Evolutionary conservation across 2,113 vertebrate genomes (phyloP).

Genomic region (Pseudonaja textilis): DNA sequence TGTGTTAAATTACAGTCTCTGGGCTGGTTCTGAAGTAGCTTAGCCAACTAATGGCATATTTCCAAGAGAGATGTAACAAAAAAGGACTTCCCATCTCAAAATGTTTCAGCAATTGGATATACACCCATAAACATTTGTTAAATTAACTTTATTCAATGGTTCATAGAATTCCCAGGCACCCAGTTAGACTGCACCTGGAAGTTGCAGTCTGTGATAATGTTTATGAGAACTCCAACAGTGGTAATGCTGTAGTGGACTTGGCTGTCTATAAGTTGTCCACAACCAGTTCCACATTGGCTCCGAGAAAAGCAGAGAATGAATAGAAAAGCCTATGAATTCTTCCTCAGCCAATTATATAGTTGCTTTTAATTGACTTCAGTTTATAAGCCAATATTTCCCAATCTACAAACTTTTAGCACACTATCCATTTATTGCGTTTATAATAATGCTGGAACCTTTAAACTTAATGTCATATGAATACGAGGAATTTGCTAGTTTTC

Average conservation of each 20-base stretch:
- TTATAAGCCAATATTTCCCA: background rate
- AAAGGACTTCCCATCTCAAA: background rate
- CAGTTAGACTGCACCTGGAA: background rate
- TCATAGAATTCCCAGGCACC: background rate
- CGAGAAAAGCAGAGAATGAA: background rate
- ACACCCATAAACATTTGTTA: background rate
- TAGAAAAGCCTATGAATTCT: background rate
- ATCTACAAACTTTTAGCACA: background rate
- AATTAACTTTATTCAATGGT: background rate
- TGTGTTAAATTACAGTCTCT: background rate
- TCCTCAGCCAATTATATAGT: background rate
- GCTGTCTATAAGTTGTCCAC: background rate
- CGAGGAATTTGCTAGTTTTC: background rate
- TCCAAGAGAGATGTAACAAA: background rate
- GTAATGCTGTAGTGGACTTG: background rate
- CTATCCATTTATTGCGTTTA: background rate
- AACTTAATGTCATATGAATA: background rate
- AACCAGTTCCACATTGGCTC: background rate
- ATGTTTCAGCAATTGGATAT: background rate
- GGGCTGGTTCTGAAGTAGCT: background rate
- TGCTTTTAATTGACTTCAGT: background rate
- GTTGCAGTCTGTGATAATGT: background rate
- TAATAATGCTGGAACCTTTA: background rate
- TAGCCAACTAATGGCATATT: background rate
- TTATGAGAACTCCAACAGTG: background rate